Evolutionary conservation across 1,140 invertebrate species (phyloP), one percentile per base, ranked within the genome.

Genomic region (Polyergus mexicanus): DNA sequence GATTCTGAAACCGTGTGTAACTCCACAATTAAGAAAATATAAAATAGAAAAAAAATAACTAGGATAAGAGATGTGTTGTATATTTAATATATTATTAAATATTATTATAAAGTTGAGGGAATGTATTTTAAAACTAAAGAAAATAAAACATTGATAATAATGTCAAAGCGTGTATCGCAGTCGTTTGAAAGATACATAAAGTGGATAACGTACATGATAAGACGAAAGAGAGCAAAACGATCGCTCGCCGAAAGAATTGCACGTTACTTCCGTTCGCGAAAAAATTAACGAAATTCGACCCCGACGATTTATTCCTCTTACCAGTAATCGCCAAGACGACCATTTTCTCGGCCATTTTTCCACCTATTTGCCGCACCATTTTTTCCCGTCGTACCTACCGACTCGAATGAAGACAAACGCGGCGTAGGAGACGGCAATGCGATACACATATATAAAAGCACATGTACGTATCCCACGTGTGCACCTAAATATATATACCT

Each of bases 251-350:
- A 10, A 51, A 41, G 66, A 69, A 56, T 56, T 56, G 13, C 51
- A 32, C 22, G 47, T 44, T 81, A 35, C 58, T 81, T 32, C 41
- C n/a, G n/a, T 28, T 25, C 1, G 51, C 35, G 54, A 62, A 74
- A 63, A 74, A 83, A 83, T 83, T 74, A 74, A 62, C 56, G 54
- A 54, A 74, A 72, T 44, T 74, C 68, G 38, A 74, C 13, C 78
- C 7, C 78, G 38, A 72, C 63, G 72, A 88, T 88, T 88, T 86
- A 88, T 88, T 75, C 83, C 85, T 84, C 71, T 88, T 85, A 88
- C 44, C 58, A 38, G 60, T 84, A 89, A 89, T 84, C 83, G 65
- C 83, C n/a, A 84, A 86, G 78, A 84, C 87, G 56, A 44, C 77
- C 77, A 89, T 89, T 89, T 78, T 72, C 71, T 72, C 81, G 35